Conservation (phyloP, 2,113 vertebrate species). For the Seriola aureovittata region DNA sequence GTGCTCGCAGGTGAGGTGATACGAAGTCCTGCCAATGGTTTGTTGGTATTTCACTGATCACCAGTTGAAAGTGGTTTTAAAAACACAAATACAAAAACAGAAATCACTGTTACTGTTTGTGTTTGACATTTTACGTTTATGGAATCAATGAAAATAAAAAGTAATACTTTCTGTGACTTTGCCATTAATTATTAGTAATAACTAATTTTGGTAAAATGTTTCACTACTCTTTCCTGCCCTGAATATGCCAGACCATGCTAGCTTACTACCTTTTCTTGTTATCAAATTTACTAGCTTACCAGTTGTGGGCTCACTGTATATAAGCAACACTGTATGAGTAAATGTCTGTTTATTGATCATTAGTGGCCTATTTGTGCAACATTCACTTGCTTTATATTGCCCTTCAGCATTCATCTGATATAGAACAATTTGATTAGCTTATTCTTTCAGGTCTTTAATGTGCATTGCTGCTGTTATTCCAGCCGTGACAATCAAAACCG, state of each 20-base stretch:
- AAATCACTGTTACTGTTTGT: no score
- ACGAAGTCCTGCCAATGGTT: no score
- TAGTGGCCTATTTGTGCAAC: slow-evolving; percentile 16
- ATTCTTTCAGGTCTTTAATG: slow-evolving; percentile 30
- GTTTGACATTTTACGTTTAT: background rate
- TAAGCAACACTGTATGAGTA: background rate
- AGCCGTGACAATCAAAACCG: slow-evolving; percentile 22
- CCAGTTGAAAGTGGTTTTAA: no score
- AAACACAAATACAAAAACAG: no score
- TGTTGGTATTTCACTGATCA: background rate
- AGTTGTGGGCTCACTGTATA: background rate
- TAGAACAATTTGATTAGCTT: slow-evolving; percentile 13
- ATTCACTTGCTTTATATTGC: slow-evolving; percentile 11
- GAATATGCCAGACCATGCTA: background rate
- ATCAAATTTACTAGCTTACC: background rate
- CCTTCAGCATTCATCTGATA: slow-evolving; percentile 4
- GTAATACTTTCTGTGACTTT: background rate
- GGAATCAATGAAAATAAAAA: background rate
- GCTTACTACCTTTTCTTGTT: background rate
- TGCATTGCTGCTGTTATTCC: slow-evolving; percentile 14
- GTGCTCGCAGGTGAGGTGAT: background rate
- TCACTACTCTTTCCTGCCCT: background rate
- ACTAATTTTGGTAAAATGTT: background rate
- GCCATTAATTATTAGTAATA: background rate
- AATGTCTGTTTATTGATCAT: slow-evolving; percentile 23